Evolutionary conservation across 1,140 invertebrate species (phyloP), one percentile per base, ranked within the genome.

Genomic region (Hirudo medicinalis): DNA sequence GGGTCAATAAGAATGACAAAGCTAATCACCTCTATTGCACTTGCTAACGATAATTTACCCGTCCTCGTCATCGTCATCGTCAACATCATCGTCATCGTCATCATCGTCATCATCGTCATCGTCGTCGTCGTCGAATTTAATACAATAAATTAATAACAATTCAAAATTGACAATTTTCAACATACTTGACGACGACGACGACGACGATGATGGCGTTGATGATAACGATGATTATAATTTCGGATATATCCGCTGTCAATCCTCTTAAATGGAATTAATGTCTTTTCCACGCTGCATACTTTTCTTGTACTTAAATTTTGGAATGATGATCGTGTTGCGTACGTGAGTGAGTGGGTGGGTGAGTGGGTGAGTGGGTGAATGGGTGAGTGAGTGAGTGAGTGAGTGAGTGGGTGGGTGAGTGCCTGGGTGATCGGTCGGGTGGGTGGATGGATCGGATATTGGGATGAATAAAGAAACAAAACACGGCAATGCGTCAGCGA

Each of bases 351-450:
- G 67, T 70, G 66, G 49, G 68, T 71, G 68, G 72, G 72, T 71
- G 67, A 70, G 66, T 72, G 68, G 72, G 67, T 70, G 69, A 71
- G 69, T 72, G 68, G 22, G 67, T 73, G 72, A 49, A 36, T 71
- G 72, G 22, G 69, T 72, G 36, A 72, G 69, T 73, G 72, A 72
- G 72, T 71, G 43, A 27, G 72, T 54, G 72, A 72, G 72, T 54
- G 72, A 63, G 57, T 63, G 27, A 63, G 57, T 9, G 57, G 72
- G 68, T 70, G 57, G 17, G 57, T 9, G 57, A 63, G 19, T 63
- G 57, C 9, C 0, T 63, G 57, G 1, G 29, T 60, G 57, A 63
- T 9, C 15, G 55, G 17, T 9, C 17, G 57, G 1, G 19, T 63
- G 57, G 19, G 5, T 63, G 5, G 29, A 32, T 63, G 2, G 27